Percentiles rank a stretch among this genome's conserved stretches.
Evolutionary conservation across 2,797 vertebrate genomes (phyloP).

Genomic region (Malacoctenus gilli): DNA sequence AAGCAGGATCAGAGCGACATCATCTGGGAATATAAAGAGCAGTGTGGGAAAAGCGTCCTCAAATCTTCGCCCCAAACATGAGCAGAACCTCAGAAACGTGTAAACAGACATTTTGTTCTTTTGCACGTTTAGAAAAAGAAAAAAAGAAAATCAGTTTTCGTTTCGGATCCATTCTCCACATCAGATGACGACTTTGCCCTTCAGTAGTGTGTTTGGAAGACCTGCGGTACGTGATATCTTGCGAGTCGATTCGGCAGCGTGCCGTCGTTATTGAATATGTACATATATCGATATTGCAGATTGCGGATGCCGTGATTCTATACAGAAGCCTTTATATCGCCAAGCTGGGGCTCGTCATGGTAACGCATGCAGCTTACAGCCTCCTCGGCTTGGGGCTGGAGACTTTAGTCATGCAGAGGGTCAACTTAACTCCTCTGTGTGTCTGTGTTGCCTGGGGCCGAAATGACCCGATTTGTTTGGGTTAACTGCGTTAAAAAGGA

Average conservation of each 20-base stretch:
- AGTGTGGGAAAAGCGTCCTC: background rate
- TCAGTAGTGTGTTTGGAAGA: conserved; percentile 38
- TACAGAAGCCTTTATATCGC: conserved; percentile 10
- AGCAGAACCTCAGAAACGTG: background rate
- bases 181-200: conserved; percentile 9
- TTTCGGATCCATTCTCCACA: conserved; percentile 5
- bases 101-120: conserved; percentile 1
- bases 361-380: conserved; percentile 20
- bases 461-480: background rate
- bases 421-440: too few relatives aligned
- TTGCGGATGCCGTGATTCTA: conserved; percentile 5
- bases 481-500: conserved; percentile 8
- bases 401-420: too few relatives aligned
- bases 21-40: background rate
- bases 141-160: too few relatives aligned
- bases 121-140: too few relatives aligned
- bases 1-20: too few relatives aligned
- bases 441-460: too few relatives aligned
- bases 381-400: background rate
- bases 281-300: conserved; percentile 7
- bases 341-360: conserved; percentile 24
- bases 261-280: conserved; percentile 15
- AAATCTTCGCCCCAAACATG: too few relatives aligned
- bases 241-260: conserved; percentile 7
- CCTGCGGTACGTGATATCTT: conserved; percentile 20